Base-by-base conservation (phyloP, 2,113 vertebrate genomes). In the Tretioscincus oriximinensis region DNA sequence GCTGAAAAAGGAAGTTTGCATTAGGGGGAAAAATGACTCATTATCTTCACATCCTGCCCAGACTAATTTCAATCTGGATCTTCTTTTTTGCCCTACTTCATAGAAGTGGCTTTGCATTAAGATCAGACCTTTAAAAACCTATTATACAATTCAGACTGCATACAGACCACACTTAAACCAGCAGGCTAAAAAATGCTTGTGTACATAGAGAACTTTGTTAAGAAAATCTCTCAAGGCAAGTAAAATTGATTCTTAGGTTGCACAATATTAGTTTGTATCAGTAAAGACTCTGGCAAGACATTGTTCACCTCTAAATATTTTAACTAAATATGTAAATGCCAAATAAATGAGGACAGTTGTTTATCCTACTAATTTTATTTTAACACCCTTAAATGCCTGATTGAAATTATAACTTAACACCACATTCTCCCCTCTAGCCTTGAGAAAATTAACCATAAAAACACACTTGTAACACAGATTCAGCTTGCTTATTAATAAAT, bases 401-500 rank as follows among this genome's bases (percentile, higher is more conserved):
- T 22, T 12, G 22, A 74, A 49, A 45, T n/a, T 41, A 1, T 41
- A 20, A 31, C 61, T 75, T 35, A 41, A 61, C 58, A 29, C 16
- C 26, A 11, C 9, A 26, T 14, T 3, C 10, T 35, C 29, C 35
- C 5, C 58, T 21, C 49, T 8, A 24, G 3, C 29, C 11, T 10
- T 63, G 24, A 14, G 18, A 24, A 69, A 49, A 45, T n/a, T 73
- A 72, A 16, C 11, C 60, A 29, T 31, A 51, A 73, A 75, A 41
- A 69, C 8, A n/a, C 31, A 81, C 26, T 24, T 47, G 24, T 12
- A 20, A 58, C 31, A 21, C 28, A 81, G 18, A 47, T 22, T 54
- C 26, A 81, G 5, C n/a, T 70, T 26, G 31, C 76, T 82, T 76
- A 82, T 82, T 76, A 54, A 29, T 26, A 81, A n/a, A 47, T 45